Conservation (phyloP, 2,113 vertebrate genomes). For the Nestor notabilis region DNA sequence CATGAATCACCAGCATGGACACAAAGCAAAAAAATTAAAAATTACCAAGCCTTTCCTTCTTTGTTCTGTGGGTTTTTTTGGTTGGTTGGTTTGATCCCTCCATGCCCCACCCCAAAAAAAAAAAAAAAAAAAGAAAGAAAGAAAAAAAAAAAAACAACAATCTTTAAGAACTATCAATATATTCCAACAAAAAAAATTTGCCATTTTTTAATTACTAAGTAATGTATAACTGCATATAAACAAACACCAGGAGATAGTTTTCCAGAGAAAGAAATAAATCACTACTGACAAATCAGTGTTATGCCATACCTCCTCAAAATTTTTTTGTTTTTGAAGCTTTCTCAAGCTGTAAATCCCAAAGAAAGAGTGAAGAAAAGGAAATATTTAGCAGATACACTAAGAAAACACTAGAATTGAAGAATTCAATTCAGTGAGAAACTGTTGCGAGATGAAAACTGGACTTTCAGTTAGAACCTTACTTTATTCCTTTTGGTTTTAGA, state of each 20-base stretch:
- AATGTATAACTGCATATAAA: not conserved
- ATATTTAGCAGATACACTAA: not conserved
- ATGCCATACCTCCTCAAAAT: not conserved
- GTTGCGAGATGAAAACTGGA: not conserved
- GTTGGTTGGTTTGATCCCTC: not conserved
- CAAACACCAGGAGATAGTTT: not conserved
- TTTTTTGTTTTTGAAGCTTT: not conserved
- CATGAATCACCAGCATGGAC: not conserved
- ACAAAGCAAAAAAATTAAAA: not conserved
- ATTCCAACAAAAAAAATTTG: fast-evolving
- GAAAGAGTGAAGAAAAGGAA: not conserved
- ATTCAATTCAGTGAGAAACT: not conserved
- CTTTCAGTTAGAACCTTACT: not conserved
- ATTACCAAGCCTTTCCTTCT: not conserved
- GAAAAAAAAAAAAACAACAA: not conserved
- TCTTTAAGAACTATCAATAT: not conserved
- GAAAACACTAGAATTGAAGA: not conserved
- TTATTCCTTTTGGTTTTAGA: not conserved
- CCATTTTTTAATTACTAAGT: not conserved
- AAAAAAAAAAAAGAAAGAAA: not conserved
- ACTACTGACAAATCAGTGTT: not conserved
- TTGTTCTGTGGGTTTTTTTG: not conserved
- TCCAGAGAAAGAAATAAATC: not conserved
- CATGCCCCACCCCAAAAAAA: not conserved
- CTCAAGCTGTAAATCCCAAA: not conserved